Conservation (phyloP, 2,797 vertebrate species). For the Lepus oiostolus region DNA sequence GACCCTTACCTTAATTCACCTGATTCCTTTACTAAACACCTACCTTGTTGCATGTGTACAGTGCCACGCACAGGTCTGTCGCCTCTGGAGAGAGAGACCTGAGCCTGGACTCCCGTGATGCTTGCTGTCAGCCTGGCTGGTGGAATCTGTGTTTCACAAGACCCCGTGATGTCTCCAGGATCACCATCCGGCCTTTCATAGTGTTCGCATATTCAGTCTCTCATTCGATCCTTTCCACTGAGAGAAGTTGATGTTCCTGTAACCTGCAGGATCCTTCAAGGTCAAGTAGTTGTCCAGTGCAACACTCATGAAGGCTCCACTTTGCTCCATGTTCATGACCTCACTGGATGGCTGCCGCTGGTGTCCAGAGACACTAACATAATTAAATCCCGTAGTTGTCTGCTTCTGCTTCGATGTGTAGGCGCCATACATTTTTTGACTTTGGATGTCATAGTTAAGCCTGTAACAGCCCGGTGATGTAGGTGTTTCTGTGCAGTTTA, state of each 20-base stretch:
- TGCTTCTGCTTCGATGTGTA: neutral
- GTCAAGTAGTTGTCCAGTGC: neutral
- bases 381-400: neutral
- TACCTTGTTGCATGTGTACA: neutral
- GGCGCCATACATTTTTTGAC: neutral
- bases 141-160: neutral
- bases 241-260: constrained; percentile 2
- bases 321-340: neutral
- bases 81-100: neutral
- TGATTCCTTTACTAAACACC: neutral
- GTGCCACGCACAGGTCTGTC: no score
- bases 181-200: neutral
- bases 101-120: neutral
- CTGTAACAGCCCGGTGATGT: neutral
- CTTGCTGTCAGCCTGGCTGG: neutral
- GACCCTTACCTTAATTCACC: neutral
- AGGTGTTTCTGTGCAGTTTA: neutral
- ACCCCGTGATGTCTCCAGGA: neutral
- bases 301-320: neutral
- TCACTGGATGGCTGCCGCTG: neutral
- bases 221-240: neutral
- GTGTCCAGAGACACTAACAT: neutral
- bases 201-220: neutral
- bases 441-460: neutral
- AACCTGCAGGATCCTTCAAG: neutral